A percentile compares a stretch with the other conserved stretches of the same genome.
Evolutionary conservation across 2,797 vertebrate species (phyloP).

Genomic region (Scleropages formosus): DNA sequence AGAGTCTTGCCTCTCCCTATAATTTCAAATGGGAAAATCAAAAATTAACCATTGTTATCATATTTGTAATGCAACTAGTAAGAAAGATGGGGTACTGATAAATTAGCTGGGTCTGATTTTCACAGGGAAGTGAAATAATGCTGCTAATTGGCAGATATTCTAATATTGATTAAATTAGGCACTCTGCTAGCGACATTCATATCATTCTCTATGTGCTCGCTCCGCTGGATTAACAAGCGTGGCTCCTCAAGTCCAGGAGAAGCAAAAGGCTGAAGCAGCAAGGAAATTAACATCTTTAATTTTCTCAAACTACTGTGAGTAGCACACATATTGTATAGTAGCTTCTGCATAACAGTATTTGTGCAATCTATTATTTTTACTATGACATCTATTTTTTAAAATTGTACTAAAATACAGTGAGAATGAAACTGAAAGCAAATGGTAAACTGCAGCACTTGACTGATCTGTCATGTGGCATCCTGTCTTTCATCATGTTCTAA

Average conservation of each 20-base stretch:
- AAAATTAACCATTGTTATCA: conserved; percentile 75
- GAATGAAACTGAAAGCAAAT: conserved; percentile 8
- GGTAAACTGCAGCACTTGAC: not conserved
- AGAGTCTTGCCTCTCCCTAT: conserved; percentile 57
- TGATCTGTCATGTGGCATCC: conserved; percentile 45
- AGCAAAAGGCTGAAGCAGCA: conserved; percentile 41
- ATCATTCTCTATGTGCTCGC: conserved; percentile 54
- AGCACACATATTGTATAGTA: not conserved
- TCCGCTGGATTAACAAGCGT: conserved; percentile 59
- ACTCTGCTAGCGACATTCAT: conserved; percentile 61
- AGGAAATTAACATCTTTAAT: conserved; percentile 43
- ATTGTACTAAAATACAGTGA: not conserved
- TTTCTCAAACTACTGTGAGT: conserved; percentile 24
- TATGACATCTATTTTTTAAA: not conserved
- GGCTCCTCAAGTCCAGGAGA: conserved; percentile 52
- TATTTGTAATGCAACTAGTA: conserved; percentile 69
- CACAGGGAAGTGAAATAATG: conserved; percentile 68
- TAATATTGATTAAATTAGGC: conserved; percentile 78
- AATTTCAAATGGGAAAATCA: conserved; percentile 65
- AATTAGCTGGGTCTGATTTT: conserved; percentile 64
- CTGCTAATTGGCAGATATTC: conserved; percentile 75
- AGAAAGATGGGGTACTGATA: conserved; percentile 66
- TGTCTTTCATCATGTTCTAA: conserved; percentile 64
- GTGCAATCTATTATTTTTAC: not conserved
- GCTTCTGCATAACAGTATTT: not conserved